A percentile compares a stretch with the other conserved stretches of the same genome.
These are phyloP conservation scores for Trichosurus vulpecula DNA, from an alignment of 2,797 vertebrate genomes.

Conservation along the genomic window DNA sequence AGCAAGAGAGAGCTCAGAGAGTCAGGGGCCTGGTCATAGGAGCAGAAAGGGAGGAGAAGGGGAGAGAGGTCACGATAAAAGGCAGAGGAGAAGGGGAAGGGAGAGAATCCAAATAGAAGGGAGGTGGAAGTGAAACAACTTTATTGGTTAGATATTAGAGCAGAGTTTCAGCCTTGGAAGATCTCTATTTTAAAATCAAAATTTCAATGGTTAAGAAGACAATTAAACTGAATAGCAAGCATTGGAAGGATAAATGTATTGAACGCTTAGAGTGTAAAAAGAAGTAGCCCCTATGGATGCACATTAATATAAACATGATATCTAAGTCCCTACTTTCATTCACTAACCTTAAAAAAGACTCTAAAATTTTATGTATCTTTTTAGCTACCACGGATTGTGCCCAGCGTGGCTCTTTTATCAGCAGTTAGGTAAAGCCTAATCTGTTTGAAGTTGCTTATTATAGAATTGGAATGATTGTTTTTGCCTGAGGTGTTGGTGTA, in stretches of 20 bases:
- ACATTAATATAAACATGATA: not conserved
- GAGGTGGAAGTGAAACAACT: not conserved
- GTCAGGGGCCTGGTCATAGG: not conserved
- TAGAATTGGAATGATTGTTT: conserved; percentile 23
- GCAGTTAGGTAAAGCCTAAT: conserved; percentile 45
- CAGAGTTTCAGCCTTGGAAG: not conserved
- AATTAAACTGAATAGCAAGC: not conserved
- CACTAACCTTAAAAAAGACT: not conserved
- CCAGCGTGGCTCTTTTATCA: conserved; percentile 11
- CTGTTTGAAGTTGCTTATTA: conserved; percentile 51
- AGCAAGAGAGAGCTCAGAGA: not conserved
- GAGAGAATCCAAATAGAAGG: not conserved
- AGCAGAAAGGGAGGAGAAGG: not conserved
- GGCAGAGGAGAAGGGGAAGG: too few relatives aligned
- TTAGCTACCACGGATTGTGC: conserved; percentile 16
- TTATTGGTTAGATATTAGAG: not conserved
- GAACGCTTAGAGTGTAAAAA: not conserved
- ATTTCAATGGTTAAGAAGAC: not conserved
- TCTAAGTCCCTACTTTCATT: not conserved
- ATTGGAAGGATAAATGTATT: not conserved
- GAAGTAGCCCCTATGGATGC: not conserved
- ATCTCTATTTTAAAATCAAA: not conserved
- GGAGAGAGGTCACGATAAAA: not conserved
- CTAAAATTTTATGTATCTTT: not conserved
- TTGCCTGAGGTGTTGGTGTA: conserved; percentile 57